Evolutionary conservation across 2,888 invertebrate species (phyloP), one percentile per base, ranked within the genome.

Genomic region (Eumerus sabulonum): DNA sequence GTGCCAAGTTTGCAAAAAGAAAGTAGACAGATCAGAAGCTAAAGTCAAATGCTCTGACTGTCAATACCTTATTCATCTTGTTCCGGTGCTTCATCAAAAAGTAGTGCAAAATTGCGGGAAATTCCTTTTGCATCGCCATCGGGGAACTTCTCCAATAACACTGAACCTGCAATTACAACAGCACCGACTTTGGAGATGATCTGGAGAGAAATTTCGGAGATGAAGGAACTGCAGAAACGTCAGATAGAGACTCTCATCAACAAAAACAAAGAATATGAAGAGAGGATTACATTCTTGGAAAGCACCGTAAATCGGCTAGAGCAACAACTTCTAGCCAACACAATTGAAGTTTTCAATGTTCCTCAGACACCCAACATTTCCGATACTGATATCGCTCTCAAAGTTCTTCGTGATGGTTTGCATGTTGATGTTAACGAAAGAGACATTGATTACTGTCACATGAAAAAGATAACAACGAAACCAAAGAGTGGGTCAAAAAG

Each of bases 131-230:
- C 42, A 42, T 35, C 51, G 35, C 12, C 13, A 4, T 13, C 53
- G 36, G 53, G 36, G 53, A 53, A 53, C 38, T 7, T 51, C 36
- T 36, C 51, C 1, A 27, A 51, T 36, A 13, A 51, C 51, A 13
- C 27, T 27, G 27, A 27, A 27, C n/a, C 27, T 27, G 51, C n/a
- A 51, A 3, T n/a, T 36, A 27, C 53, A 36, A 53, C 36, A 53
- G 3, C 5, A 36, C 38, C 27, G 27, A 27, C 27, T 27, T 19
- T 51, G 51, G 51, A 51, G 16, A 53, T 36, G n/a, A 36, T 53
- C 13, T 53, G 51, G 51, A 51, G 51, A 36, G 51, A 53, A n/a
- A 53, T 53, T 14, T 16, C 36, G 38, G 36, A 53, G 38, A 53
- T 53, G 38, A 38, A 53, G 38, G 53, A 53, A 53, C 9, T 53